These are phyloP conservation scores for Tachycineta bicolor DNA, from an alignment of 2,113 vertebrate species.

Conservation along the genomic window DNA sequence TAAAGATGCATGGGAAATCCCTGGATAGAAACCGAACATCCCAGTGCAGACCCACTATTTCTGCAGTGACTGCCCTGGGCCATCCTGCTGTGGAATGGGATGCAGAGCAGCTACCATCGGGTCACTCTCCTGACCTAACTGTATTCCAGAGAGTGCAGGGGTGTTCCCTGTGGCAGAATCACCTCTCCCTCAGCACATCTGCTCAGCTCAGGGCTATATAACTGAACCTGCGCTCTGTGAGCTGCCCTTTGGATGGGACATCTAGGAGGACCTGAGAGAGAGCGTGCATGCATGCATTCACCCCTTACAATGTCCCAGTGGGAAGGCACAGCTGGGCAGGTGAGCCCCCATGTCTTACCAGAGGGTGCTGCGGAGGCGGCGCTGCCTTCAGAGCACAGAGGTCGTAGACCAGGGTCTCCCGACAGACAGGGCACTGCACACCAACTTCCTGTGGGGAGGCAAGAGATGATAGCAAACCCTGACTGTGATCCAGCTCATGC, in stretches of 20 bases:
- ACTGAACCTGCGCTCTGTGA: not conserved
- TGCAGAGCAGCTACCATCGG: not conserved
- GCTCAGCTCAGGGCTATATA: not conserved
- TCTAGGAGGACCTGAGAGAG: not conserved
- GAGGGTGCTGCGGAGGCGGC: slow-evolving; percentile 64
- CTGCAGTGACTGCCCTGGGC: not conserved
- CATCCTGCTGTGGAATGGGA: not conserved
- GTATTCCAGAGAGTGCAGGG: not conserved
- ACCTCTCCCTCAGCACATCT: not conserved
- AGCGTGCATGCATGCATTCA: not conserved
- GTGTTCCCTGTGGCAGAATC: not conserved
- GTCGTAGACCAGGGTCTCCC: slow-evolving; percentile 75
- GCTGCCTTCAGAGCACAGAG: slow-evolving; percentile 75
- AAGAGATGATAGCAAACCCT: not conserved
- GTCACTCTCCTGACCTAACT: not conserved
- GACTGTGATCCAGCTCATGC: accelerated
- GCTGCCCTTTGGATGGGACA: not conserved
- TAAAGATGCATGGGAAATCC: not conserved
- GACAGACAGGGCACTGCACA: slow-evolving; percentile 80
- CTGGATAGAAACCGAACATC: not conserved
- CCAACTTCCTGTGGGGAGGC: slow-evolving; percentile 48
- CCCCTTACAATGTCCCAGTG: accelerated
- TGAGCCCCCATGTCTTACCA: slow-evolving; percentile 67
- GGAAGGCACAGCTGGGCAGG: not conserved
- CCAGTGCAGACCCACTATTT: not conserved